A percentile compares a stretch with the other conserved stretches of the same genome.
Evolutionary conservation across 2,113 vertebrate genomes (phyloP).

Genomic region (Rhegmatorhina hoffmannsi): DNA sequence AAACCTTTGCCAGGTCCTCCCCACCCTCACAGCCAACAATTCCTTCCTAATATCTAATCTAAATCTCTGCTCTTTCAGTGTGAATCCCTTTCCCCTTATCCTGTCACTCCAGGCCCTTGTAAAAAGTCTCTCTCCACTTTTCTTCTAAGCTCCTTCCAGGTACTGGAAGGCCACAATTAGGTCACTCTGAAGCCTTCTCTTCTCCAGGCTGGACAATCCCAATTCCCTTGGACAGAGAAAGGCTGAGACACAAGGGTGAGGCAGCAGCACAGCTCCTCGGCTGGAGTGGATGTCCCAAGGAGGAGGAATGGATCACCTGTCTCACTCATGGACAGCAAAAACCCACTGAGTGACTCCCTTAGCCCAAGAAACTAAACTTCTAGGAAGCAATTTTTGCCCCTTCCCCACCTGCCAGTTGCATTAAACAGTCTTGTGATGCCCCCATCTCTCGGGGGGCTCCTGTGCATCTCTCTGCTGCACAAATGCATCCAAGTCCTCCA

Average conservation of each 20-base stretch:
- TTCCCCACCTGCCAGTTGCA: no score
- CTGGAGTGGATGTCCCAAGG: background rate
- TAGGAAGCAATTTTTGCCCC: background rate
- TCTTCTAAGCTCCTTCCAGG: background rate
- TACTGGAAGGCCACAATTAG: background rate
- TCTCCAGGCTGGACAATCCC: background rate
- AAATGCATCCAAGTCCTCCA: background rate
- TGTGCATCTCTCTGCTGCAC: background rate
- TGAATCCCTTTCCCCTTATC: background rate
- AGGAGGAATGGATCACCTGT: background rate
- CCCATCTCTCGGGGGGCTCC: background rate
- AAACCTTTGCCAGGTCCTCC: background rate
- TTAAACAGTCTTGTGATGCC: fast-evolving
- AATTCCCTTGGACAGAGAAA: background rate
- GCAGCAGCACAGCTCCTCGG: background rate
- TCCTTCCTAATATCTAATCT: background rate
- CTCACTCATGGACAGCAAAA: fast-evolving
- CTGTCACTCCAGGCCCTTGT: background rate
- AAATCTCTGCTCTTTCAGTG: background rate
- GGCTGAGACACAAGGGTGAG: background rate
- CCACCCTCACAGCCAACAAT: background rate
- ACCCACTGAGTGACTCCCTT: background rate
- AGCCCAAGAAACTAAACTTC: background rate
- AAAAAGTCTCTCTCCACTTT: background rate
- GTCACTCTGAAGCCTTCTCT: background rate